Percentiles rank a stretch among this genome's conserved stretches.
These are phyloP conservation scores for Trichechus manatus DNA, from an alignment of 2,113 vertebrate species.

Conservation along the genomic window DNA sequence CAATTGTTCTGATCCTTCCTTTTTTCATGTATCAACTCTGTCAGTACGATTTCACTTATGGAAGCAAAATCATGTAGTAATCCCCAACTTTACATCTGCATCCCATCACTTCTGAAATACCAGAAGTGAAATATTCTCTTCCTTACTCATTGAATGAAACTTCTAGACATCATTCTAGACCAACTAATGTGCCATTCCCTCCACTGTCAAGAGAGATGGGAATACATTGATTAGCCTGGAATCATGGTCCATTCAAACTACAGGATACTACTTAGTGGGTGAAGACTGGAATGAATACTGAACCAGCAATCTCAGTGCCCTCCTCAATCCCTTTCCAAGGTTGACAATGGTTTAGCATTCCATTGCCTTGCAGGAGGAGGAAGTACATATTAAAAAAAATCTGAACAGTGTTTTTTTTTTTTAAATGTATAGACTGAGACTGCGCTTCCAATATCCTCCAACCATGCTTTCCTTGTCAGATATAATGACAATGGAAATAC, in stretches of 20 bases:
- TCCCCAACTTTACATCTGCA: not conserved
- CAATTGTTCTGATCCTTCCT: not conserved
- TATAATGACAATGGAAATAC: constrained; percentile 4
- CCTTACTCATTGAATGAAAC: not conserved
- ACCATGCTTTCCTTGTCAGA: not conserved
- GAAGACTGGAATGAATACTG: not conserved
- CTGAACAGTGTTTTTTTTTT: not conserved
- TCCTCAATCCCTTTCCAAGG: not conserved
- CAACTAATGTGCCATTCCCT: not conserved
- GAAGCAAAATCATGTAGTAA: not conserved
- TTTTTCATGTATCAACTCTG: not conserved
- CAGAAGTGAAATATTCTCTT: not conserved
- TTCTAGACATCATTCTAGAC: not conserved
- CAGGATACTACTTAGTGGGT: fast-evolving
- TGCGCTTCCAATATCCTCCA: not conserved
- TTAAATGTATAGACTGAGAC: not conserved
- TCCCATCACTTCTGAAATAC: not conserved
- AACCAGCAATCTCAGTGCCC: not conserved
- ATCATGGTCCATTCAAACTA: not conserved
- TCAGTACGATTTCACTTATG: not conserved
- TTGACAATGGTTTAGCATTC: not conserved
- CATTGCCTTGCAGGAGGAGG: not conserved
- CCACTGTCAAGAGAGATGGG: not conserved
- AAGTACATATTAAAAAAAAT: not conserved
- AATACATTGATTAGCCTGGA: not conserved